Base-by-base conservation (phyloP, 2,888 invertebrate species). In the Hirtodrosophila confusa region DNA sequence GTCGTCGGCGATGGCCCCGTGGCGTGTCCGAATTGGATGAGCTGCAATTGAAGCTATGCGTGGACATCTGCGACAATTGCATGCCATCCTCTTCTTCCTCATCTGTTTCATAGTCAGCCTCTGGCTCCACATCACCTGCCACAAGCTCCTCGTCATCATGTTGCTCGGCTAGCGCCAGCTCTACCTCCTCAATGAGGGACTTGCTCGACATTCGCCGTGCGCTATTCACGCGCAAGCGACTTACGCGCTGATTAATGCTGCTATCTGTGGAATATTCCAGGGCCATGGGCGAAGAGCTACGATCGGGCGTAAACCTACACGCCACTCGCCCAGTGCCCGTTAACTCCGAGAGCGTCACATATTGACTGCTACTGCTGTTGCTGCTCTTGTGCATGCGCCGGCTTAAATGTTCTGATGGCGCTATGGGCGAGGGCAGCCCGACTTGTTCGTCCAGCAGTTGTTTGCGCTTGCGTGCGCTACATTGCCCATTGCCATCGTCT, bases 21-120 rank as follows among this genome's bases (percentile, higher is more conserved):
- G 92, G 91, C 0, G 92, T 91, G 48, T 90, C 90, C 0, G 82
- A 85, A 41, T 86, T 88, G 4, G 89, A 89, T 0, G 89, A 89
- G 39, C 88, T 86, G 8, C 86, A 89, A 51, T 82, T 89, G 7
- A 80, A 78, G 33, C 89, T 89, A 2, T 80, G 69, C 6, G 76
- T 78, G 2, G 89, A 88, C n/a, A 89, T 17, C 55, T 88, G 91
- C 78, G 89, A 89, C 24, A 89, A 23, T 47, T 89, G 91, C 90
- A 91, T 90, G 8, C 65, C 78, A n/a, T 89, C 89, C 5, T 86
- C 87, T 5, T 82, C 77, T 5, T 83, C 87, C 7, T 67, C 58
- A 24, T 66, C 67, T 3, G 35, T 35, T 3, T 55, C 74, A n/a
- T 36, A 55, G 11, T 56, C 53, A 2, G 10, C 23, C 12, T 60